Evolutionary conservation across 2,113 vertebrate species (phyloP), one percentile per base, ranked within the genome.

Genomic region (Pseudolaguvia tuberculata): DNA sequence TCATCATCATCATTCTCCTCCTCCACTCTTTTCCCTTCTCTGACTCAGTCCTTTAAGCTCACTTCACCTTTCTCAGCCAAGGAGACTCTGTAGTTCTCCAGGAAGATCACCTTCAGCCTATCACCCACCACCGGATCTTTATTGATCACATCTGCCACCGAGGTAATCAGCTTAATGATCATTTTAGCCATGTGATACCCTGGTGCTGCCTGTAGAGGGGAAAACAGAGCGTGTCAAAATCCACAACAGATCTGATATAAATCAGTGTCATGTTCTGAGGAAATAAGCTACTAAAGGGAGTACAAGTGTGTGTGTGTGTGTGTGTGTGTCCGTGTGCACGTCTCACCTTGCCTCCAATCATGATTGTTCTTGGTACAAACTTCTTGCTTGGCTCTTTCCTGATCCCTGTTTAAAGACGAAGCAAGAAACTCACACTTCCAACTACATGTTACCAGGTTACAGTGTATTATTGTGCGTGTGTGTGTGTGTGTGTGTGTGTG

Each of bases 151-250:
- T 91, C 87, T 0, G 90, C 91, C 0, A 95, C 81, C 1, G 93
- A 90, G 0, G 92, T 95, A 86, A 96, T 91, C 79, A 96, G 86
- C 78, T 93, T 95, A 81, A 96, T 95, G 82, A 95, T 95, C 91
- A 92, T 90, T 86, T 95, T 96, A 35, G 94, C 94, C 94, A 95
- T 93, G 84, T 95, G 93, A 81, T 96, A 95, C 17, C 94, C 94
- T 2, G 94, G 93, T 15, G 94, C 94, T 0, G 94, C 94, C 94
- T 95, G 82, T 84, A 75, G 79, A 27, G 70, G 67, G 66, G 61
- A 58, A 61, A 25, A 25, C 2, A 21, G 69, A 14, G 29, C 2
- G 51, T 3, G 3, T 29, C 45, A 27, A 27, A 50, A 27, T 2
- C 1, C 2, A 27, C 25, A 31, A 20, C 20, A 62, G 0, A 5